Evolutionary conservation across 2,888 invertebrate genomes (phyloP).

Genomic region (Charanyca ferruginea): DNA sequence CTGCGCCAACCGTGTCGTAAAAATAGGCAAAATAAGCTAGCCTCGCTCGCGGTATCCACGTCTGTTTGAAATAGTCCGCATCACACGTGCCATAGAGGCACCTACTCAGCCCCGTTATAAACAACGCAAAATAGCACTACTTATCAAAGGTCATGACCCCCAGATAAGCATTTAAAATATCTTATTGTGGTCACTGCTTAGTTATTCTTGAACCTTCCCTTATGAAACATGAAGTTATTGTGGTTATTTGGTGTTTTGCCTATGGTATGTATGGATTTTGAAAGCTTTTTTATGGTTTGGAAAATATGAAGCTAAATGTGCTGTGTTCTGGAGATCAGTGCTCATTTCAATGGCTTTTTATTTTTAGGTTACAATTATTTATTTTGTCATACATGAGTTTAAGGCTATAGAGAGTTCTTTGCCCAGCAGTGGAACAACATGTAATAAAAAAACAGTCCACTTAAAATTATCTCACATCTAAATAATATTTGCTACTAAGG

Average conservation of each 20-base stretch:
- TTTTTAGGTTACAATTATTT: too few relatives aligned
- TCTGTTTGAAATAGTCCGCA: too few relatives aligned
- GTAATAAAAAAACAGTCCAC: too few relatives aligned
- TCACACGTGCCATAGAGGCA: too few relatives aligned
- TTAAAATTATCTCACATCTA: too few relatives aligned
- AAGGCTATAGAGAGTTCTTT: too few relatives aligned
- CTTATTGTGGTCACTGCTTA: slow-evolving; percentile 58
- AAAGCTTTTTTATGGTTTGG: not conserved
- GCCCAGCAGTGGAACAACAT: too few relatives aligned
- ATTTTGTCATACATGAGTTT: too few relatives aligned
- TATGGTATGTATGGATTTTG: slow-evolving; percentile 69
- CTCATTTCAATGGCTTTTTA: not conserved
- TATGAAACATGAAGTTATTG: slow-evolving; percentile 76
- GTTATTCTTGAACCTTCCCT: slow-evolving; percentile 73
- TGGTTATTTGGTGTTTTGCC: slow-evolving; percentile 71
- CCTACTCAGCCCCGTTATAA: slow-evolving; percentile 33
- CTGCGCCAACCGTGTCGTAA: too few relatives aligned
- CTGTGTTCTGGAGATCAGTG: not conserved
- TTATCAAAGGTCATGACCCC: slow-evolving; percentile 71
- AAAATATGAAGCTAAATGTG: too few relatives aligned
- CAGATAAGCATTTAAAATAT: slow-evolving; percentile 59
- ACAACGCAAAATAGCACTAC: slow-evolving; percentile 74
- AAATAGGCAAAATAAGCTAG: slow-evolving; percentile 13
- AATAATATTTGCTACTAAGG: too few relatives aligned
- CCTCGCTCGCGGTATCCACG: too few relatives aligned